Evolutionary conservation across 2,888 invertebrate species (phyloP), one percentile per base, ranked within the genome.

Genomic region (Pyrrhia umbra): DNA sequence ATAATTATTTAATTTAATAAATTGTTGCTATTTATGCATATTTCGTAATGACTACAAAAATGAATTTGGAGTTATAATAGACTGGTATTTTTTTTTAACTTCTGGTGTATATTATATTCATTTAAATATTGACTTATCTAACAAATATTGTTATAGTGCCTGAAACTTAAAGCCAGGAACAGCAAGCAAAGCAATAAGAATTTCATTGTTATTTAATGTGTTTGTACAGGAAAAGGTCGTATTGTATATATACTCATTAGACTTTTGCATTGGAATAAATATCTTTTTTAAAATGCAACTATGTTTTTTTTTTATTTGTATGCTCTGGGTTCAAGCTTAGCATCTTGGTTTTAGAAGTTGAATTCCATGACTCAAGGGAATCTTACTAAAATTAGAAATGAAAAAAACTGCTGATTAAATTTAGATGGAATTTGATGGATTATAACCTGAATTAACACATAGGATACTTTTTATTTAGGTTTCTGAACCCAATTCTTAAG

Each of bases 181-280:
- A 59, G 56, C 60, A 49, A 69, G 45, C 34, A 75, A 68, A 79
- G 80, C 83, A 83, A 81, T 85, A 84, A 82, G 55, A 68, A 68
- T 80, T 78, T 67, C 49, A 55, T 79, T 80, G 73, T 80, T 82
- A 75, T 73, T 69, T 60, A 64, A 75, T 73, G 69, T 72, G 72
- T 84, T 84, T 85, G 82, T 86, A 85, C 80, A 85, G 80, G 79
- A 81, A 80, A 77, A 78, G 73, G 74, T 82, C 77, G 74, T 75
- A 75, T 84, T 90, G 88, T 89, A 89, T 89, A 90, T 88, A 90
- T 88, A 88, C 73, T 82, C 83, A 79, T 80, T 68, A 79, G 83
- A 85, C 77, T 85, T 87, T 88, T 87, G 85, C 86, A 88, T 87
- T 85, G 63, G 70, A 86, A 86, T 88, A 86, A 75, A 87, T 86